Evolutionary conservation across 2,113 vertebrate genomes (phyloP).

Genomic region (Leptobrachium leishanense): DNA sequence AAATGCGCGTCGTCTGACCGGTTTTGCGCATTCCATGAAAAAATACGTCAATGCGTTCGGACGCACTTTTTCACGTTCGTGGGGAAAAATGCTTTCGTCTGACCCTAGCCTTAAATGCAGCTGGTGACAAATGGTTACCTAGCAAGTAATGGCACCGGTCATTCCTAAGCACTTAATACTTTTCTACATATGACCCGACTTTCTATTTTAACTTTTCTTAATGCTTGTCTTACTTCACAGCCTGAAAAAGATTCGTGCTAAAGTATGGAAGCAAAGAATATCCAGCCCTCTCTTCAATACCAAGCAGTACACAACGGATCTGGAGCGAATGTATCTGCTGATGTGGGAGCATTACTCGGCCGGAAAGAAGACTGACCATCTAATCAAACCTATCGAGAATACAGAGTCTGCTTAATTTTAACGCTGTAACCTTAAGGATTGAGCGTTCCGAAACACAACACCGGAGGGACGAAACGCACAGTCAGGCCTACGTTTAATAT

Average conservation of each 20-base stretch:
- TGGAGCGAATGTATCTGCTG: conserved; percentile 92
- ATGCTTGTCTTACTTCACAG: conserved; percentile 58
- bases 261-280: conserved; percentile 97
- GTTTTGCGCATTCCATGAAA: no score
- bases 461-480: conserved; percentile 62
- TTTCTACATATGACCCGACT: no score
- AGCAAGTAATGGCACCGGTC: no score
- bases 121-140: no score
- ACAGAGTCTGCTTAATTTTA: conserved; percentile 80
- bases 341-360: conserved; percentile 94
- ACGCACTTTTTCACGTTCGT: no score
- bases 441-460: not conserved
- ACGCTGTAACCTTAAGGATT: not conserved
- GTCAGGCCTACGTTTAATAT: conserved; percentile 59
- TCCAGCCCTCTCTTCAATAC: conserved; percentile 97
- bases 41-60: no score
- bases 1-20: no score
- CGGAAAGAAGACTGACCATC: conserved; percentile 89
- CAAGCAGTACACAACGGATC: conserved; percentile 91
- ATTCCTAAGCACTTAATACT: no score
- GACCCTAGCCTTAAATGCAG: no score
- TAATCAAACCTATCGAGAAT: conserved; percentile 83
- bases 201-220: not conserved
- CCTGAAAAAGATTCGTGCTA: conserved; percentile 91
- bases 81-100: no score